These are phyloP conservation scores for Cinclus mexicanus DNA, from an alignment of 2,113 vertebrate species.

Conservation along the genomic window DNA sequence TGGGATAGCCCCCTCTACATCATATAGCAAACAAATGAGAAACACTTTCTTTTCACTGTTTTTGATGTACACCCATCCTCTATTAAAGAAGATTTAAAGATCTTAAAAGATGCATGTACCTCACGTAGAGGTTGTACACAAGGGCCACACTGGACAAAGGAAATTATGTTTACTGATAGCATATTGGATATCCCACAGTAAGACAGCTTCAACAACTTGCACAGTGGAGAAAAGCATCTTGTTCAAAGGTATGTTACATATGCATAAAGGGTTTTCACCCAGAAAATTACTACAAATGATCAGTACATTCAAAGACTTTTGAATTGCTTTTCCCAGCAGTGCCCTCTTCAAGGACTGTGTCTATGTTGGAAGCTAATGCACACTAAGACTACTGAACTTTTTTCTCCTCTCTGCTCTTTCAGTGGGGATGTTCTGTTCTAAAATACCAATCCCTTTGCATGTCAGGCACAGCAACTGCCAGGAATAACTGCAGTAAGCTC, in stretches of 20 bases:
- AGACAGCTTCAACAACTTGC: not conserved
- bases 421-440: conserved; percentile 34
- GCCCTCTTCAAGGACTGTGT: not conserved
- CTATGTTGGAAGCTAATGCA: not conserved
- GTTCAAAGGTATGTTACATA: not conserved
- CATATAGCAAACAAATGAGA: not conserved
- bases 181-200: not conserved
- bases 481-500: conserved; percentile 21
- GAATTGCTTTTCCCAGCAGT: not conserved
- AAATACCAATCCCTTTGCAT: not conserved
- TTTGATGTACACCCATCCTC: not conserved
- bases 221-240: not conserved
- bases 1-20: not conserved
- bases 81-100: not conserved
- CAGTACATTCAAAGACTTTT: not conserved
- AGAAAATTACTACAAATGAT: not conserved
- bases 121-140: fast-evolving
- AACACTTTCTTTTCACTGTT: not conserved
- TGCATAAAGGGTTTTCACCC: not conserved
- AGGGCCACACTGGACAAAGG: not conserved
- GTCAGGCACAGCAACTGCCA: conserved; percentile 30
- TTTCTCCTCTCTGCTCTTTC: not conserved
- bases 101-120: not conserved
- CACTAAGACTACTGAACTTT: not conserved
- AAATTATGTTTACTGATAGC: not conserved